Evolutionary conservation across 2,888 invertebrate species (phyloP).

Genomic region (Metopia argyrocephala): DNA sequence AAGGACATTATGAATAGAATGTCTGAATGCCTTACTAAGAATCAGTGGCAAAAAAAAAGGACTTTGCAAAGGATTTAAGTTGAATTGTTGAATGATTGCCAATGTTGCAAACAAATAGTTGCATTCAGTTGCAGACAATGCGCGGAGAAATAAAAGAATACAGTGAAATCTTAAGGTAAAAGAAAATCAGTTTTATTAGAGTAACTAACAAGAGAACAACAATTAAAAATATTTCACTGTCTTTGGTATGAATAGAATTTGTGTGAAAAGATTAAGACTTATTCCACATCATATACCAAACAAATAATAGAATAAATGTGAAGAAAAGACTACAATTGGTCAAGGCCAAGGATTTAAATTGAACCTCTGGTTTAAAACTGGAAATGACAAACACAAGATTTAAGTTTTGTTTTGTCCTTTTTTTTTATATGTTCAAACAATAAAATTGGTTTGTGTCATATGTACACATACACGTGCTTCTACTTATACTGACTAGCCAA

Average conservation of each 20-base stretch:
- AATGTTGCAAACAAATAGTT: slow-evolving; percentile 59
- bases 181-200: too few species aligned
- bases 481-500: not conserved
- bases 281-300: not conserved
- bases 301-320: not conserved
- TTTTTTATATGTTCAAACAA: not conserved
- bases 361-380: slow-evolving; percentile 29
- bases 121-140: slow-evolving; percentile 6
- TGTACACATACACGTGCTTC: too few species aligned
- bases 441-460: not conserved
- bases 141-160: slow-evolving; percentile 1
- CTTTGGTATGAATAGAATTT: not conserved
- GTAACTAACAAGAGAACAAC: too few species aligned
- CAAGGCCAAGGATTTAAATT: slow-evolving; percentile 45
- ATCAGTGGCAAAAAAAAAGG: slow-evolving; percentile 18
- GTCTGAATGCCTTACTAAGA: slow-evolving; percentile 18
- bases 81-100: slow-evolving; percentile 61
- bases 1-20: slow-evolving; percentile 33
- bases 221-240: not conserved
- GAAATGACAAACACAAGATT: slow-evolving; percentile 44
- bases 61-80: slow-evolving; percentile 9
- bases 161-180: not conserved
- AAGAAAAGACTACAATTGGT: slow-evolving; percentile 5
- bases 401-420: not conserved
- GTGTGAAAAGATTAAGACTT: not conserved